Conservation (phyloP, 2,797 vertebrate genomes). For the Hyperoplus immaculatus region DNA sequence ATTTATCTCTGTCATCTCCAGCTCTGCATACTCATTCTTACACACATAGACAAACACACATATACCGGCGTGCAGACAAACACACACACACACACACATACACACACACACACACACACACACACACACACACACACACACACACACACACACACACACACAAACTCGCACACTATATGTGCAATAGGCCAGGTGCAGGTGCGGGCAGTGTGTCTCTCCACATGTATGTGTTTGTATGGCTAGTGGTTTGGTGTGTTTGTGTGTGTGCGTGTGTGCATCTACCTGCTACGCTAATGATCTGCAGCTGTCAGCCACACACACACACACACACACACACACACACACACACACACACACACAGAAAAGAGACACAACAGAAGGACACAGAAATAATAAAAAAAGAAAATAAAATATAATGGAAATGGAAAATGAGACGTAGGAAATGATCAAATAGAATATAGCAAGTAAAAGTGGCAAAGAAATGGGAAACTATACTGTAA, state of each 20-base stretch:
- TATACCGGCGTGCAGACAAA: neutral
- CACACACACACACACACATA: constrained; percentile 24
- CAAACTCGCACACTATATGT: constrained; percentile 7
- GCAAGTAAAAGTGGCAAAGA: neutral
- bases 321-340: constrained; percentile 12
- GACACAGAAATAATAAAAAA: neutral
- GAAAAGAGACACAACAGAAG: neutral
- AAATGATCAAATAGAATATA: neutral
- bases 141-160: constrained; percentile 25
- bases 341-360: constrained; percentile 11
- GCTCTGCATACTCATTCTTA: constrained; percentile 39
- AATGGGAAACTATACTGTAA: neutral
- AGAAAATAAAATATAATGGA: neutral
- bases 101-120: constrained; percentile 27
- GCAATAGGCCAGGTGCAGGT: constrained; percentile 64
- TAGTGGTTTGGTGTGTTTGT: constrained; percentile 47
- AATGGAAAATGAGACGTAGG: neutral
- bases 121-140: constrained; percentile 22
- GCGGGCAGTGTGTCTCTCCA: constrained; percentile 35
- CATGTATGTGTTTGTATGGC: constrained; percentile 42
- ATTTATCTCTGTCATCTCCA: constrained; percentile 66
- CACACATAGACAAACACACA: neutral
- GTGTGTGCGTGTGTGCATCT: constrained; percentile 51
- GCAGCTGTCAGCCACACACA: constrained; percentile 77
- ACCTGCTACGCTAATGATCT: constrained; percentile 83